Percentiles rank a stretch among this genome's conserved stretches.
Evolutionary conservation across 2,888 invertebrate species (phyloP).

Genomic region (Sinelater perroti): DNA sequence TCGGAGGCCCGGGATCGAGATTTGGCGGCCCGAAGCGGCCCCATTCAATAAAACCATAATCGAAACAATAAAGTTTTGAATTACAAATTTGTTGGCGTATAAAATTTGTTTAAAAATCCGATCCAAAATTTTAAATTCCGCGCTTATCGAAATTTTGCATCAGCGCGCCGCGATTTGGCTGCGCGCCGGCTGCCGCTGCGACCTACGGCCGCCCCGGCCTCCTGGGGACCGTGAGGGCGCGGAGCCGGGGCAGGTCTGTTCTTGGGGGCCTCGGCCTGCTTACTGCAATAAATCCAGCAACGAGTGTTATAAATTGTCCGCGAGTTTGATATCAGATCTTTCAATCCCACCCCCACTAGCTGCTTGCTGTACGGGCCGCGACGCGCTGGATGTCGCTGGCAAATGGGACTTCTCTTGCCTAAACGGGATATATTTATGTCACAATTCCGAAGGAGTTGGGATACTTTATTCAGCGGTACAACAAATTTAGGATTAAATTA

Average conservation of each 20-base stretch:
- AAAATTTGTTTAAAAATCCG: constrained; percentile 59
- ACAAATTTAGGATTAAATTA: no score
- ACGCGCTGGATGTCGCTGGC: constrained; percentile 39
- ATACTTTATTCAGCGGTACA: no score
- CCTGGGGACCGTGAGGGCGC: constrained; percentile 25
- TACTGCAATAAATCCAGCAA: constrained; percentile 57
- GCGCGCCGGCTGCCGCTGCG: constrained; percentile 4
- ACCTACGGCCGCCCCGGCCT: constrained; percentile 7
- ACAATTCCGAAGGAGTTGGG: constrained; percentile 3
- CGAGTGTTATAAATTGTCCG: constrained; percentile 60
- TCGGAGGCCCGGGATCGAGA: constrained; percentile 5
- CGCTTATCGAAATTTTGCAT: constrained; percentile 57
- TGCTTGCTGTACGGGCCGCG: constrained; percentile 33
- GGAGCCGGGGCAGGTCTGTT: constrained; percentile 44
- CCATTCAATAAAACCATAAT: constrained; percentile 54
- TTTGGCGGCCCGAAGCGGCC: constrained; percentile 46
- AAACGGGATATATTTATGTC: constrained; percentile 12
- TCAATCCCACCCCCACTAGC: constrained; percentile 50
- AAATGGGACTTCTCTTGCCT: constrained; percentile 36
- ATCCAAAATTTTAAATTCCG: constrained; percentile 57
- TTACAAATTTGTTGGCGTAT: constrained; percentile 58
- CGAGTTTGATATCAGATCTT: constrained; percentile 55
- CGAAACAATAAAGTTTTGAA: constrained; percentile 60
- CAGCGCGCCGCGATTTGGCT: constrained; percentile 48
- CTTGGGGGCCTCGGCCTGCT: constrained; percentile 49